These are phyloP conservation scores for Hyla sarda DNA, from an alignment of 2,113 vertebrate genomes.

Conservation along the genomic window DNA sequence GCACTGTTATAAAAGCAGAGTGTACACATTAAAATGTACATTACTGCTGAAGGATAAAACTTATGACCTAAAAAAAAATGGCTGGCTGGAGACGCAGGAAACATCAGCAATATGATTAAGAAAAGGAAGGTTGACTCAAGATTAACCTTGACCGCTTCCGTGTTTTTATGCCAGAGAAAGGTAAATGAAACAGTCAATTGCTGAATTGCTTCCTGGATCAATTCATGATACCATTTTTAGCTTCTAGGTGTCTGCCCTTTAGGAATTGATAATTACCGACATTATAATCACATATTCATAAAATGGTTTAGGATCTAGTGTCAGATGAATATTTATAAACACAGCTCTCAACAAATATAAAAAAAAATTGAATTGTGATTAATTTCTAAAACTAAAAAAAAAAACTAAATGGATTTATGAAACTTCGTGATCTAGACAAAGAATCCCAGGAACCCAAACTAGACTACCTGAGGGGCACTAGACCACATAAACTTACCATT, in stretches of 20 bases:
- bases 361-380: too few relatives aligned
- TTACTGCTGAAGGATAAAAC: background rate
- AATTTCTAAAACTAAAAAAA: too few relatives aligned
- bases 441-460: too few relatives aligned
- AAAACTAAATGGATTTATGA: too few relatives aligned
- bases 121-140: background rate
- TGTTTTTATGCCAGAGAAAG: background rate
- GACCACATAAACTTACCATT: too few relatives aligned
- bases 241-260: background rate
- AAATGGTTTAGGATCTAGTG: background rate
- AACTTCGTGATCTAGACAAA: too few relatives aligned
- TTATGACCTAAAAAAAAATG: background rate
- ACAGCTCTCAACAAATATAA: background rate
- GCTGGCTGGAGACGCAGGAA: background rate
- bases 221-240: conserved; percentile 13
- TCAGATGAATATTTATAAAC: background rate
- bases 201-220: conserved; percentile 26
- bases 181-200: background rate
- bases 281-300: background rate
- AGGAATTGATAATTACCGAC: background rate
- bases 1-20: background rate
- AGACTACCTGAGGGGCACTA: too few relatives aligned
- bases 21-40: too few relatives aligned
- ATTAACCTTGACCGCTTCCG: conserved; percentile 1
- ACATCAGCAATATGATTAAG: background rate